Evolutionary conservation across 2,888 invertebrate genomes (phyloP).

Genomic region (Poecilus cupreus): DNA sequence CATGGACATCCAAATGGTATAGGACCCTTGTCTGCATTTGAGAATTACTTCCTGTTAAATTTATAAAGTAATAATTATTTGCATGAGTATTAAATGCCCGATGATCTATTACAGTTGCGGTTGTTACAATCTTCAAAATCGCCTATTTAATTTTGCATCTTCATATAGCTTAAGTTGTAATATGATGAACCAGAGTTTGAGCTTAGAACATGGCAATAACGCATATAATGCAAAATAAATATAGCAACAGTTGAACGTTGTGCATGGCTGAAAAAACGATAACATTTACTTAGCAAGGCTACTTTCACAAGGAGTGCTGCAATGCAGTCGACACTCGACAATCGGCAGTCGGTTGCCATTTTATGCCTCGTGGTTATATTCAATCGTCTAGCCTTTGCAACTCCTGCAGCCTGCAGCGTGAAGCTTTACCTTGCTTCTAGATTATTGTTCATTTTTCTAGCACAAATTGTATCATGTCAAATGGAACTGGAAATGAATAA

Average conservation of each 20-base stretch:
- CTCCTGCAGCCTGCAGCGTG: background rate
- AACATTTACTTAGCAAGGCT: constrained; percentile 36
- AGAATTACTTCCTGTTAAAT: no score
- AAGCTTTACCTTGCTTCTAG: background rate
- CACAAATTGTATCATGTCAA: background rate
- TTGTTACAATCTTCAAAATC: no score
- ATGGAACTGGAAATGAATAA: background rate
- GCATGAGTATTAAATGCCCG: no score
- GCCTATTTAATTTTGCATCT: no score
- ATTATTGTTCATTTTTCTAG: no score
- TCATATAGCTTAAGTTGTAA: no score
- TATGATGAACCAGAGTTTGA: no score
- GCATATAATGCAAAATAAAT: background rate
- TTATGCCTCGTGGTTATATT: constrained; percentile 23
- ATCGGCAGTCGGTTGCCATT: constrained; percentile 8
- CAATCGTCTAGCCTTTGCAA: background rate
- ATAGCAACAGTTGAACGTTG: background rate
- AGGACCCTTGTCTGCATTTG: no score
- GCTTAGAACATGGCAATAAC: background rate
- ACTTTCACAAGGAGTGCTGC: constrained; percentile 42
- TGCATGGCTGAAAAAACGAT: constrained; percentile 27
- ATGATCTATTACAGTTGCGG: no score
- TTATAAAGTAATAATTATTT: no score
- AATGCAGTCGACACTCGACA: constrained; percentile 27
- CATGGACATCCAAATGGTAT: no score